Percentiles rank a stretch among this genome's conserved stretches.
These are phyloP conservation scores for Drosophila kurseongensis DNA, from an alignment of 1,140 invertebrate genomes.

Conservation along the genomic window DNA sequence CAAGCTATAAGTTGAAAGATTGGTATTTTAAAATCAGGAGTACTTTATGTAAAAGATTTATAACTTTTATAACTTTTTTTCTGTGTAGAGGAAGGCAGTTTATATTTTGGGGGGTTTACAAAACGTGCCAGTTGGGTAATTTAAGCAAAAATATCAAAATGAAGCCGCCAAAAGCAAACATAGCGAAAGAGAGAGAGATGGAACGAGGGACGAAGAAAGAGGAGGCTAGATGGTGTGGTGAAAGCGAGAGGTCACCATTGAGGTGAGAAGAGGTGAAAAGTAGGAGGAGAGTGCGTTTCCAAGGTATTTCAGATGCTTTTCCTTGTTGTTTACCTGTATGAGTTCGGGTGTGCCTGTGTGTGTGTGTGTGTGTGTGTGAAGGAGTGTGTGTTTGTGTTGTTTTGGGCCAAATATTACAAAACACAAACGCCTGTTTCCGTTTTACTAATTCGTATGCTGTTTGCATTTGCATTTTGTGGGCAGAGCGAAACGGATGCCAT, in stretches of 20 bases:
- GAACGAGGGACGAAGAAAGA: not conserved
- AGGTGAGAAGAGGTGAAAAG: conserved; percentile 35
- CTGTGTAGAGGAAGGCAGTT: not conserved
- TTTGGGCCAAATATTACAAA: conserved; percentile 81
- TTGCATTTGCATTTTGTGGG: conserved; percentile 81
- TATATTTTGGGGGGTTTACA: not conserved
- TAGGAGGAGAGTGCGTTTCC: conserved; percentile 15
- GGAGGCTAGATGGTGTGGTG: conserved; percentile 15
- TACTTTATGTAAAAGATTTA: too few relatives aligned
- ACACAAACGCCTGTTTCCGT: conserved; percentile 82
- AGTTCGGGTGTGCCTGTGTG: not conserved
- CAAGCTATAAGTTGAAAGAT: too few relatives aligned
- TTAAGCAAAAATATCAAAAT: conserved; percentile 55
- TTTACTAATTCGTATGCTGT: conserved; percentile 83
- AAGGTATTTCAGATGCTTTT: conserved; percentile 9
- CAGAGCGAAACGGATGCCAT: conserved; percentile 46
- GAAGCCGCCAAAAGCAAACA: conserved; percentile 32
- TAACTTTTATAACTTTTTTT: not conserved
- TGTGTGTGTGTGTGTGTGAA: conserved; percentile 16
- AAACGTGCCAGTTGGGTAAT: conserved; percentile 74
- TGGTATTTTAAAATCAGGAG: too few relatives aligned
- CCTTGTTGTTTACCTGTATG: conserved; percentile 26
- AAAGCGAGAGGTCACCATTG: conserved; percentile 27
- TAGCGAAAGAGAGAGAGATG: not conserved
- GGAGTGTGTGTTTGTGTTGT: conserved; percentile 43